A percentile compares a stretch with the other conserved stretches of the same genome.
Evolutionary conservation across 2,797 vertebrate species (phyloP).

Genomic region (Dryobates pubescens): DNA sequence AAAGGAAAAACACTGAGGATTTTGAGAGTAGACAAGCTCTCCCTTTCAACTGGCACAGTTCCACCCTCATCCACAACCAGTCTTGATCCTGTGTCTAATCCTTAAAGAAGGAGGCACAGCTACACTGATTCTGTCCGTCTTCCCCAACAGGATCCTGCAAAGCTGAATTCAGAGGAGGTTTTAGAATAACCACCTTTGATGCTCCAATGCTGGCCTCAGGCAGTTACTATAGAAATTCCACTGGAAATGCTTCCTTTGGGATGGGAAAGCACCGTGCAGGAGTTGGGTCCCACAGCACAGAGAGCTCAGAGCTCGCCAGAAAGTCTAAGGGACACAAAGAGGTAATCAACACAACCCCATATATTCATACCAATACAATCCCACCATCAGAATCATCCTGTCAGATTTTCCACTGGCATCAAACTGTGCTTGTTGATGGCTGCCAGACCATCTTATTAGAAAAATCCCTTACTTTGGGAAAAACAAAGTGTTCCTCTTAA

Average conservation of each 20-base stretch:
- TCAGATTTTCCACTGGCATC: background rate
- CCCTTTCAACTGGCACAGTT: rapidly evolving
- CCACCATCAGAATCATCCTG: background rate
- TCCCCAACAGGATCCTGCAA: background rate
- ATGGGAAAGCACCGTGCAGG: conserved; percentile 47
- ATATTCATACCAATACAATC: background rate
- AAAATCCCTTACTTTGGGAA: background rate
- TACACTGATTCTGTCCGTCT: background rate
- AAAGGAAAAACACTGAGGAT: background rate
- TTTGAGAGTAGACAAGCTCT: background rate
- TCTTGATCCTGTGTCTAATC: background rate
- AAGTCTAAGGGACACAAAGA: background rate
- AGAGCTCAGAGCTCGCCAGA: background rate
- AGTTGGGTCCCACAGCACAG: background rate
- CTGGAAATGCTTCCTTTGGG: conserved; percentile 38
- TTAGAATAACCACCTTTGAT: conserved; percentile 25
- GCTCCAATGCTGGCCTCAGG: conserved; percentile 15
- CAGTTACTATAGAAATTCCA: conserved; percentile 52
- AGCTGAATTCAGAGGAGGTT: background rate
- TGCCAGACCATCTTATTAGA: background rate
- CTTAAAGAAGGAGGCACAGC: background rate
- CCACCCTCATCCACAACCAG: background rate
- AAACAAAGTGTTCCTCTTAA: background rate
- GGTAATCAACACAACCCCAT: background rate
- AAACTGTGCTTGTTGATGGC: background rate